Conservation (phyloP, 2,113 vertebrate species). For the Forbesichthys agassizii region DNA sequence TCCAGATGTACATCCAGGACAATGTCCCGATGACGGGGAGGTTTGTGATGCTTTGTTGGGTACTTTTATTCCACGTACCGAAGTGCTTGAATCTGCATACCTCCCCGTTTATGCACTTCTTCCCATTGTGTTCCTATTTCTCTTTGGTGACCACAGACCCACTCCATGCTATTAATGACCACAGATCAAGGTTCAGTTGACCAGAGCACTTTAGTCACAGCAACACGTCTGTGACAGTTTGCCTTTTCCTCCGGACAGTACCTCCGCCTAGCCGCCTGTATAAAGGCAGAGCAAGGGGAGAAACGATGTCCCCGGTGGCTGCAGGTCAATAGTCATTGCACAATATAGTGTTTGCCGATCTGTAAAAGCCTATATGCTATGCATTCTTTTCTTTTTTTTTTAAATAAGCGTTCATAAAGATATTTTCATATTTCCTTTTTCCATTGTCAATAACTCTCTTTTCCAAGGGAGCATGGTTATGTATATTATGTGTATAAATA, state of each 20-base stretch:
- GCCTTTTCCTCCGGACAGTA: slow-evolving; percentile 45
- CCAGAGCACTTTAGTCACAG: slow-evolving; percentile 70
- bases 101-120: slow-evolving; percentile 72
- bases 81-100: slow-evolving; percentile 74
- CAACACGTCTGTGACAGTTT: slow-evolving; percentile 46
- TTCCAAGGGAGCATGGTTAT: slow-evolving; percentile 57
- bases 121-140: slow-evolving; percentile 33
- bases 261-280: slow-evolving; percentile 19
- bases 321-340: slow-evolving; percentile 58
- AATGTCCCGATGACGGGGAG: slow-evolving; percentile 25
- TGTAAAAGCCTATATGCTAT: slow-evolving; percentile 63
- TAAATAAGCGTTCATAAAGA: slow-evolving; percentile 56
- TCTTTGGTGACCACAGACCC: slow-evolving; percentile 62
- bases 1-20: slow-evolving; percentile 25
- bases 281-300: slow-evolving; percentile 14
- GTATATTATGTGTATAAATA: slow-evolving; percentile 78
- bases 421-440: slow-evolving; percentile 63
- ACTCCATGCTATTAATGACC: slow-evolving; percentile 63
- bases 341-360: slow-evolving; percentile 56
- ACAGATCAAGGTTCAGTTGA: slow-evolving; percentile 43
- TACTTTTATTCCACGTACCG: slow-evolving; percentile 56
- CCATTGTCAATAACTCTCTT: slow-evolving; percentile 58
- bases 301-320: slow-evolving; percentile 30
- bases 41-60: slow-evolving; percentile 43
- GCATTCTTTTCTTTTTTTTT: slow-evolving; percentile 61